Conservation (phyloP, 1,140 invertebrate species). For the Zaprionus camerounensis region DNA sequence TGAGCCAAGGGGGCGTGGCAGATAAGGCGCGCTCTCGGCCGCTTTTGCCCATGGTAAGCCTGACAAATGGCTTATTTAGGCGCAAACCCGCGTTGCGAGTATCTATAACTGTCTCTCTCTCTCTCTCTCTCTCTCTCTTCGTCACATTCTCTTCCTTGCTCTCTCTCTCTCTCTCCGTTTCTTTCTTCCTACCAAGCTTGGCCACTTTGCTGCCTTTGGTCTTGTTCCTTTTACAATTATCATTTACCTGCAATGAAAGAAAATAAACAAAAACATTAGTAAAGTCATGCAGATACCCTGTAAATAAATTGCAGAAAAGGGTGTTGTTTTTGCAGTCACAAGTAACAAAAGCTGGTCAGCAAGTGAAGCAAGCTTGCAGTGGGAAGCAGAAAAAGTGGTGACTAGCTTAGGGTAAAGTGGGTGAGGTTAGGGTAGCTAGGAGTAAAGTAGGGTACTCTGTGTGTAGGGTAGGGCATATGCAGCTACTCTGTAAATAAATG, state of each 20-base stretch:
- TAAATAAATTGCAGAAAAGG: not conserved
- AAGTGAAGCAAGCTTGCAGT: no score
- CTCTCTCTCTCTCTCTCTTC: not conserved
- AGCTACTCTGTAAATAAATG: no score
- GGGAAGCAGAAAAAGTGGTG: no score
- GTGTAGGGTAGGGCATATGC: no score
- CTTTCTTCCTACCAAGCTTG: not conserved
- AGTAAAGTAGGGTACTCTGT: no score
- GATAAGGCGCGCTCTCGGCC: slow-evolving; percentile 14
- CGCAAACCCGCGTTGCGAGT: slow-evolving; percentile 21
- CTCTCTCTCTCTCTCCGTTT: not conserved
- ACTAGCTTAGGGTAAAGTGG: no score
- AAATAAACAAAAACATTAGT: slow-evolving; percentile 13
- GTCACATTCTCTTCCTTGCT: no score
- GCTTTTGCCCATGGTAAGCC: slow-evolving; percentile 43
- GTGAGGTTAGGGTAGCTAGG: no score
- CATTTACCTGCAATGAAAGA: slow-evolving; percentile 49
- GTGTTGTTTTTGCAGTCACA: not conserved
- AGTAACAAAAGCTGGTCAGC: not conserved
- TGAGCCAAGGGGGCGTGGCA: slow-evolving; percentile 1
- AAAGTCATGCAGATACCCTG: slow-evolving; percentile 1
- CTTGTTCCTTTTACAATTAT: slow-evolving; percentile 9
- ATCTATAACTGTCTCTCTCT: not conserved
- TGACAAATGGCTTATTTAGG: slow-evolving; percentile 77
- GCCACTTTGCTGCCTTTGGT: not conserved